Evolutionary conservation across 1,140 invertebrate genomes (phyloP).

Genomic region (Sinonovacula constricta): DNA sequence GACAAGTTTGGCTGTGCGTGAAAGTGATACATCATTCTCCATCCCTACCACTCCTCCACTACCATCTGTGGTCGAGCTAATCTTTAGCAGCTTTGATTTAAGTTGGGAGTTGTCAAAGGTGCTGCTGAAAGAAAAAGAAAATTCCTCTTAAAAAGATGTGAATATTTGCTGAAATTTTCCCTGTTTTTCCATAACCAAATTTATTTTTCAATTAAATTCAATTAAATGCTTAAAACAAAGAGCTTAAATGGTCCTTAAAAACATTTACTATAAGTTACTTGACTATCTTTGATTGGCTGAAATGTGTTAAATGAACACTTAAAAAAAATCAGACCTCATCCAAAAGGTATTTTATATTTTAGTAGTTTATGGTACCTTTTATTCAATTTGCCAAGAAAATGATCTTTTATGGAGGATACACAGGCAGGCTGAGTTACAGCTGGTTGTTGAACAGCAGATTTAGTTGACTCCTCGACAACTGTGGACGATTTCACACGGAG

Average conservation of each 20-base stretch:
- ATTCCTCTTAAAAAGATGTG: too few relatives aligned
- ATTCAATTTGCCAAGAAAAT: conserved; percentile 63
- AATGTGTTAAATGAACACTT: too few relatives aligned
- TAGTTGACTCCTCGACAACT: not conserved
- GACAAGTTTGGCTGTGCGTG: conserved; percentile 71
- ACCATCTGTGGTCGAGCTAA: conserved; percentile 63
- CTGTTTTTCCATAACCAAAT: too few relatives aligned
- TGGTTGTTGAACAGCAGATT: not conserved
- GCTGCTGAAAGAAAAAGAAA: conserved; percentile 10
- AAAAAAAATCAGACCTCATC: too few relatives aligned
- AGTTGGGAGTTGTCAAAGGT: conserved; percentile 50
- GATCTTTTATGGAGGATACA: conserved; percentile 63
- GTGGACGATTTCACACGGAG: conserved; percentile 54
- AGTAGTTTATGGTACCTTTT: conserved; percentile 36
- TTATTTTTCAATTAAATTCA: too few relatives aligned
- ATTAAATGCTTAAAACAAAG: too few relatives aligned
- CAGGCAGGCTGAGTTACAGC: not conserved
- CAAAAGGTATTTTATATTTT: not conserved
- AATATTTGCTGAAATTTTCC: too few relatives aligned
- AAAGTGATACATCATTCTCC: conserved; percentile 58
- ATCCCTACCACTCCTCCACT: too few relatives aligned
- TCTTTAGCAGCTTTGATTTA: conserved; percentile 65
- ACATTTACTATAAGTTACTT: too few relatives aligned
- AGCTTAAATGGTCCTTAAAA: too few relatives aligned
- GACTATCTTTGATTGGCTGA: too few relatives aligned